phyloP scores from a whole-genome alignment of 2,888 invertebrate genomes.

The Tethea ocularis region DNA sequence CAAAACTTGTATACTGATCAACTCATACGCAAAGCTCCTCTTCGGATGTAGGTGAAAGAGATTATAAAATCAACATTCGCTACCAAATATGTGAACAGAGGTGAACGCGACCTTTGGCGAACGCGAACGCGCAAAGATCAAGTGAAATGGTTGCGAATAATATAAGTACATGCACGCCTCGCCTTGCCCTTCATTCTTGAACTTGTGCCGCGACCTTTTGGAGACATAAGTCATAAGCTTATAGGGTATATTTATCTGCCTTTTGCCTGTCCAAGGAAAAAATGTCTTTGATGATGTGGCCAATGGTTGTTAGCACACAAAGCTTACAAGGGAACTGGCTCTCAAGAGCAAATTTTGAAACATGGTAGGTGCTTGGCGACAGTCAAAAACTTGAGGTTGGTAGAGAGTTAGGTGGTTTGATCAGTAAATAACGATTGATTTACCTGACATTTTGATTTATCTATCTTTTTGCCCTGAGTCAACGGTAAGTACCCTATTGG shows the following conservation, averaged over 20 bases:
- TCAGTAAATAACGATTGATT: too few species aligned
- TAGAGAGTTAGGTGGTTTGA: too few species aligned
- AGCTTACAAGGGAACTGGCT: too few species aligned
- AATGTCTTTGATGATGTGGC: too few species aligned
- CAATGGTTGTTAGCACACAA: too few species aligned
- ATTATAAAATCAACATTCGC: slow-evolving; percentile 13
- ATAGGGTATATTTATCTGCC: background rate
- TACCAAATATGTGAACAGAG: slow-evolving; percentile 27
- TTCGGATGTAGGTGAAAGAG: background rate
- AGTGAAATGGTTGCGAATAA: slow-evolving; percentile 48
- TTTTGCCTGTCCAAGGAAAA: background rate
- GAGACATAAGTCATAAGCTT: slow-evolving; percentile 23
- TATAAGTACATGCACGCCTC: slow-evolving; percentile 17
- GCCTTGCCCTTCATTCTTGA: slow-evolving; percentile 71
- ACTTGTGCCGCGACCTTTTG: slow-evolving; percentile 45
- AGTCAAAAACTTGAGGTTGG: too few species aligned
- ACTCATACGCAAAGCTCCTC: background rate
- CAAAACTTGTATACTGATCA: background rate
- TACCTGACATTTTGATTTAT: too few species aligned
- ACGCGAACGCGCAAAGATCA: slow-evolving; percentile 28
- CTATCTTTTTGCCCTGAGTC: too few species aligned
- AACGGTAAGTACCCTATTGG: too few species aligned
- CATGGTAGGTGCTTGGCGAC: too few species aligned
- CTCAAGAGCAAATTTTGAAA: too few species aligned
- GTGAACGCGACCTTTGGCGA: slow-evolving; percentile 42